Evolutionary conservation across 2,797 vertebrate species (phyloP).

Genomic region (Amblyraja radiata): DNA sequence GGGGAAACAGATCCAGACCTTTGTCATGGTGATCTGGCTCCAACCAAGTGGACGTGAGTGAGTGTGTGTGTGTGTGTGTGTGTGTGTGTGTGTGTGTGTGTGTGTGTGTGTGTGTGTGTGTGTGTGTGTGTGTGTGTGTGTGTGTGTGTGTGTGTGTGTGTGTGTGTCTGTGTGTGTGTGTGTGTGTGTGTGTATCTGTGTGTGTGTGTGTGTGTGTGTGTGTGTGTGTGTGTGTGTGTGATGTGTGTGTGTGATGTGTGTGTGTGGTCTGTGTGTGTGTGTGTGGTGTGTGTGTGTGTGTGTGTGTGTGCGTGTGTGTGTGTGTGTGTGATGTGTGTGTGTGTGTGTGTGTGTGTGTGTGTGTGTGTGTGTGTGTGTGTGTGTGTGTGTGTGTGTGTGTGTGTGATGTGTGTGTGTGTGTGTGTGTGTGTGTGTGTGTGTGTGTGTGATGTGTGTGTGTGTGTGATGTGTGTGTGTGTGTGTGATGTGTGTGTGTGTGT

Average conservation of each 20-base stretch:
- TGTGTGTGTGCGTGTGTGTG: background rate
- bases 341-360: background rate
- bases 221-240: background rate
- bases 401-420: too few relatives aligned
- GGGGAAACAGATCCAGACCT: background rate
- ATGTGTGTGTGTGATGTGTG: too few relatives aligned
- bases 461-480: background rate
- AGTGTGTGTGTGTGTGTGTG: too few relatives aligned
- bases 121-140: background rate
- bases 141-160: background rate
- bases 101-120: background rate
- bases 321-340: background rate
- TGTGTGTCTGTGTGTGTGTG: background rate
- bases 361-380: background rate
- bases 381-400: too few relatives aligned
- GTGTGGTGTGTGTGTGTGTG: background rate
- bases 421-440: background rate
- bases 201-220: background rate
- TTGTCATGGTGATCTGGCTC: too few relatives aligned
- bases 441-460: background rate
- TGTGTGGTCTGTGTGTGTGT: background rate
- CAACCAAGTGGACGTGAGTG: too few relatives aligned
- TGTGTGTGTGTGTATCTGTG: background rate
- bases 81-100: too few relatives aligned
- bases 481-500: background rate